Base-by-base conservation (phyloP, 2,888 invertebrate species). In the Tipula confusa region DNA sequence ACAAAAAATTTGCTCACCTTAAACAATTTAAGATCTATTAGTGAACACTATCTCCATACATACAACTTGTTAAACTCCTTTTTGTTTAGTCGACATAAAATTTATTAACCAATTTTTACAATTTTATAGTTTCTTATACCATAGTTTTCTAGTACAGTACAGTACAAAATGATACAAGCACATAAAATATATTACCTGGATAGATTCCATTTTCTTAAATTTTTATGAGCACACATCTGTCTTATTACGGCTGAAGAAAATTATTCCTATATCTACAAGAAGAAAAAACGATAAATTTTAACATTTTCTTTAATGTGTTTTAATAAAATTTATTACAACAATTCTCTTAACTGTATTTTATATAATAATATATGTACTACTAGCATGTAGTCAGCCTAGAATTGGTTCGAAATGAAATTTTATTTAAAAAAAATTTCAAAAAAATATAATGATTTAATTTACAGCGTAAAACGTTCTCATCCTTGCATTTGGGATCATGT, bases 171-270 rank as follows among this genome's bases (percentile, higher is more conserved):
- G 18, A 48, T 15, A 48, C 18, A 3, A 48, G 43, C 18, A 7
- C 64, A 24, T 64, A 64, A 64, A 64, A 64, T 64, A 64, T 64
- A 64, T 64, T 64, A 64, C 64, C 64, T 64, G 7, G 24, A 18
- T 64, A 64, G 64, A 24, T 64, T 64, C 9, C 24, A 64, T 64
- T 64, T 64, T 64, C 64, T 24, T 64, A 18, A 11, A 9, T 2
- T 64, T 64, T 64, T 64, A 64, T 64, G 64, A 24, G 24, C 64
- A 64, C 64, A 64, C 64, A 64, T 64, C 64, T 64, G 24, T 64
- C 64, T 64, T 64, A 2, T 64, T 64, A 24, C 24, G 24, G 36
- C 6, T 1, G 9, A 64, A 64, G 64, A 64, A 64, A 64, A 64
- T 64, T 24, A 24, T 64, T 64, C 9, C 24, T 64, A 9, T 24